phyloP scores from a whole-genome alignment of 2,888 invertebrate species.

The Aphelenchoides bicaudatus region DNA sequence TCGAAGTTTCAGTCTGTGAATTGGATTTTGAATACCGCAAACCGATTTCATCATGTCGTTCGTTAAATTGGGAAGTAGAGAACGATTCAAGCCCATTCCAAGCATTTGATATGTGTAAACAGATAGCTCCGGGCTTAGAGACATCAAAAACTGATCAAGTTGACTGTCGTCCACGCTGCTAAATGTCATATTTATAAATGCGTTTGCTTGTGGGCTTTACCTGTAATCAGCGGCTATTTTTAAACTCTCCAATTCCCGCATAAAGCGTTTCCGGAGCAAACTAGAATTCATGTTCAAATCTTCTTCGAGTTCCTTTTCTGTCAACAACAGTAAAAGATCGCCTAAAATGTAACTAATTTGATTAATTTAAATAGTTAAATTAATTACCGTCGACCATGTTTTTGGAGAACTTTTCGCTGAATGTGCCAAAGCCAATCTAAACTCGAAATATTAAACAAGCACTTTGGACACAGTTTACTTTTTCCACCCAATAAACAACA shows the following conservation, averaged over 20 bases:
- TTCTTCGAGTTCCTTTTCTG: constrained; percentile 82
- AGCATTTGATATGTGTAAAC: constrained; percentile 95
- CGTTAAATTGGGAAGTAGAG: constrained; percentile 74
- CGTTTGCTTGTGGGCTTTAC: too few species aligned
- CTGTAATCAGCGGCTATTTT: constrained; percentile 43
- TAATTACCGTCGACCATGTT: constrained; percentile 93
- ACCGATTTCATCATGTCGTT: constrained; percentile 87
- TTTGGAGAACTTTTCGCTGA: constrained; percentile 77
- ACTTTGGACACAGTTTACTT: constrained; percentile 63
- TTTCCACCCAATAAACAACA: constrained; percentile 95
- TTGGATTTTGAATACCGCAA: constrained; percentile 87
- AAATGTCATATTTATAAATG: too few species aligned
- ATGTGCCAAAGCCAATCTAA: constrained; percentile 81
- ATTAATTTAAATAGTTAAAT: too few species aligned
- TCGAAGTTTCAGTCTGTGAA: constrained; percentile 84
- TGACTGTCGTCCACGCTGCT: constrained; percentile 55
- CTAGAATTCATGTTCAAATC: constrained; percentile 89
- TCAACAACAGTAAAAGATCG: constrained; percentile 85
- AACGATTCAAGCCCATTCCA: constrained; percentile 87
- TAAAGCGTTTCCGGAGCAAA: constrained; percentile 74
- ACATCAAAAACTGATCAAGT: constrained; percentile 58
- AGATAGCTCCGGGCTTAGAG: constrained; percentile 66
- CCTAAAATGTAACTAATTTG: too few species aligned
- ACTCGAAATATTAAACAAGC: constrained; percentile 21
- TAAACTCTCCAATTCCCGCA: constrained; percentile 57